These are phyloP conservation scores for Apoderus coryli DNA, from an alignment of 2,888 invertebrate species.

Conservation along the genomic window DNA sequence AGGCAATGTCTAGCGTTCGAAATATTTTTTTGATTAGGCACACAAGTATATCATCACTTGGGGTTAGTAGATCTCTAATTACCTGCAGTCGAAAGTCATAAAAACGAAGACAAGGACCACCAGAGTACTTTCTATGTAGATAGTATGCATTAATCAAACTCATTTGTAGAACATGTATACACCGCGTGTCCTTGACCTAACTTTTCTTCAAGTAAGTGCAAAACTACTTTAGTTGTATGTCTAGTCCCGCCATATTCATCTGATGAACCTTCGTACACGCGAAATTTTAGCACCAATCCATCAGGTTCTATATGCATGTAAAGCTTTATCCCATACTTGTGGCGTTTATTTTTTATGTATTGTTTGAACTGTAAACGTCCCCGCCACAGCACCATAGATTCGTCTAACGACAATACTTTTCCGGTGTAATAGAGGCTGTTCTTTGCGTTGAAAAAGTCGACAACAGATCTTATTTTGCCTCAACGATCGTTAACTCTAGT, in stretches of 20 bases:
- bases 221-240: conserved; percentile 13
- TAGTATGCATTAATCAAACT: conserved; percentile 4
- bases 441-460: conserved; percentile 7
- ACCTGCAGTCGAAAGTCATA: too few relatives aligned
- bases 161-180: too few relatives aligned
- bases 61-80: conserved; percentile 3
- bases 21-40: too few relatives aligned
- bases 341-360: conserved; percentile 12
- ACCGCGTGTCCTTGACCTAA: conserved; percentile 12
- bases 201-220: conserved; percentile 13
- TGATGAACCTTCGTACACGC: conserved; percentile 9
- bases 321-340: conserved; percentile 12
- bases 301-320: conserved; percentile 12
- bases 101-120: conserved; percentile 3
- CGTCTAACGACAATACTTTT: too few relatives aligned
- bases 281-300: conserved; percentile 10
- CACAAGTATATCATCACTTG: conserved; percentile 1
- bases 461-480: conserved; percentile 7
- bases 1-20: too few relatives aligned
- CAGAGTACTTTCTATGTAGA: conserved; percentile 1
- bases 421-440: conserved; percentile 6
- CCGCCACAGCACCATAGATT: too few relatives aligned
- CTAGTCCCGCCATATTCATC: conserved; percentile 12
- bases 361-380: too few relatives aligned
- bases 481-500: conserved; percentile 7